Evolutionary conservation across 2,797 vertebrate genomes (phyloP).

Genomic region (Chrysocyon brachyurus): DNA sequence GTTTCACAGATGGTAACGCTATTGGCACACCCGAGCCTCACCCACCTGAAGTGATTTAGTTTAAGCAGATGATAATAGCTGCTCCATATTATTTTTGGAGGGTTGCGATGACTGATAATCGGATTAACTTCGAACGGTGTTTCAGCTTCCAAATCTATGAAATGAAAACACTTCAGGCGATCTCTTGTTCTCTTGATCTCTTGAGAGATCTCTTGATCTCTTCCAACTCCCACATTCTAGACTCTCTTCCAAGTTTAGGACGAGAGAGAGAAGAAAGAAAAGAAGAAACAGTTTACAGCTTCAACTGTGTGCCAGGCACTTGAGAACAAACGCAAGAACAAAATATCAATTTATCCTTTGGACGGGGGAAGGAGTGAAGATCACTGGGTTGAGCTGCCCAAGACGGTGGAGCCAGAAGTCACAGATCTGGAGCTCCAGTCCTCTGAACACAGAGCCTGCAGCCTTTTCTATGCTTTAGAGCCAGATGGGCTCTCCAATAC

Average conservation of each 20-base stretch:
- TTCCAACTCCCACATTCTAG: constrained; percentile 11
- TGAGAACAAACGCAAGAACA: not conserved
- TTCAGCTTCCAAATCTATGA: constrained; percentile 22
- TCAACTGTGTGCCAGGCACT: not conserved
- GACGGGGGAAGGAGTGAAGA: not conserved
- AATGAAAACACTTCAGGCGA: constrained; percentile 1
- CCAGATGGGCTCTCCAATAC: not conserved
- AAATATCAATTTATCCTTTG: not conserved
- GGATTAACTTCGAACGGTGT: constrained; percentile 1
- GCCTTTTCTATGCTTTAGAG: not conserved
- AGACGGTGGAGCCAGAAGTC: not conserved
- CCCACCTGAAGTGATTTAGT: not conserved
- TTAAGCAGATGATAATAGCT: not conserved
- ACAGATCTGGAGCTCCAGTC: not conserved
- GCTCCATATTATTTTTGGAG: not conserved
- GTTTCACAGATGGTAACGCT: not conserved
- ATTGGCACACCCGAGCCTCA: not conserved
- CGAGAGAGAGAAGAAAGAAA: constrained; percentile 10
- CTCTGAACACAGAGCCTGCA: not conserved
- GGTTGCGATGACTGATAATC: constrained; percentile 10
- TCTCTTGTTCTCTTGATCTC: not conserved
- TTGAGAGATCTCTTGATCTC: not conserved
- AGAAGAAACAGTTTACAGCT: not conserved
- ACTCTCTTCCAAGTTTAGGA: not conserved
- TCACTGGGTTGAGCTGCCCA: not conserved